A percentile compares a stretch with the other conserved stretches of the same genome.
Evolutionary conservation across 2,888 invertebrate genomes (phyloP).

Genomic region (Sabellastarte sp.): DNA sequence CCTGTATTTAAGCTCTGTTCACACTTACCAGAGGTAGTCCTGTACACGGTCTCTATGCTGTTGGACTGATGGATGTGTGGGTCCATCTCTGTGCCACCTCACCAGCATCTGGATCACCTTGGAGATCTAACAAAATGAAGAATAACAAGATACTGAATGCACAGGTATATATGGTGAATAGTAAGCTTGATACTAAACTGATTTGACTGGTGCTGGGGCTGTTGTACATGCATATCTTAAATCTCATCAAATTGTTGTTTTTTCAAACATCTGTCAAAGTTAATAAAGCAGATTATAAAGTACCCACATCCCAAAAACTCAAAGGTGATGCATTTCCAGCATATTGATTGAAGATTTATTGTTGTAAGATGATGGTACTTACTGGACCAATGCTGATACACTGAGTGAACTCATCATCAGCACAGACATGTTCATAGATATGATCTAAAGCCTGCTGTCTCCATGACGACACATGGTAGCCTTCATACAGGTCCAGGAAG

Average conservation of each 20-base stretch:
- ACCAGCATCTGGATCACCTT: constrained; percentile 49
- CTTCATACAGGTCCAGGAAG: constrained; percentile 42
- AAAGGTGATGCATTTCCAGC: no score
- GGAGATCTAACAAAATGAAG: constrained; percentile 41
- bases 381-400: constrained; percentile 54
- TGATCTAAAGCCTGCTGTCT: constrained; percentile 36
- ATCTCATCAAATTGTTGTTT: no score
- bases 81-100: constrained; percentile 43
- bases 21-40: constrained; percentile 45
- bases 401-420: constrained; percentile 48
- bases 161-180: not conserved
- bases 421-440: constrained; percentile 46
- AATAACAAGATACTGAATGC: not conserved
- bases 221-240: no score
- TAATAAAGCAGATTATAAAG: no score
- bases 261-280: no score
- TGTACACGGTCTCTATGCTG: constrained; percentile 39
- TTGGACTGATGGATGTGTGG: constrained; percentile 30
- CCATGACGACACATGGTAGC: constrained; percentile 28
- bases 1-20: constrained; percentile 40
- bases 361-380: no score
- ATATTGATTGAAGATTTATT: no score
- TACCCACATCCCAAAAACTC: no score
- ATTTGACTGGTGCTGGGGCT: no score
- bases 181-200: no score